Conservation (phyloP, 2,888 invertebrate species). For the Anthophora plumipes region DNA sequence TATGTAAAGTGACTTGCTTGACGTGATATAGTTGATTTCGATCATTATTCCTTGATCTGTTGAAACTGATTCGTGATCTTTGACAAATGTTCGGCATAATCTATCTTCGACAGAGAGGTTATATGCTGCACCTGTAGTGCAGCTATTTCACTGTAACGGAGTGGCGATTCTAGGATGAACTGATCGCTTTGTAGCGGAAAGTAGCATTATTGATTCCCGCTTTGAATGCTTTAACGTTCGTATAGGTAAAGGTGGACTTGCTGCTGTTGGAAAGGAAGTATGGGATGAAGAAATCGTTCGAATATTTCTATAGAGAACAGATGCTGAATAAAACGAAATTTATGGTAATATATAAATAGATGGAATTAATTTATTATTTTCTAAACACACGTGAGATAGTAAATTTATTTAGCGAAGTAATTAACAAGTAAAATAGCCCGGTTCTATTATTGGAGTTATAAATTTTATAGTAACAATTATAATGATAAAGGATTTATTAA, state of each 20-base stretch:
- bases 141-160: neutral
- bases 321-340: no score
- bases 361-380: no score
- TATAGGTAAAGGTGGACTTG: neutral
- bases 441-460: no score
- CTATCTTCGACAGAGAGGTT: neutral
- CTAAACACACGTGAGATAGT: no score
- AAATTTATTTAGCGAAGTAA: no score
- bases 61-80: neutral
- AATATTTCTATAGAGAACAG: no score
- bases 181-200: constrained; percentile 1
- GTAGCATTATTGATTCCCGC: constrained; percentile 5
- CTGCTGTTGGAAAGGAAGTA: no score
- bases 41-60: neutral
- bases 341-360: no score
- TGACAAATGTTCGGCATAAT: neutral
- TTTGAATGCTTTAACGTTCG: neutral
- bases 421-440: no score
- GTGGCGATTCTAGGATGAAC: neutral
- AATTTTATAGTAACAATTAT: no score
- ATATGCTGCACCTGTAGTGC: neutral
- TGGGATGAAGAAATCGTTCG: no score
- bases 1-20: neutral
- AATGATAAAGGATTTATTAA: no score
- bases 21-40: neutral